These are phyloP conservation scores for Homarus americanus DNA, from an alignment of 1,140 invertebrate species.

Conservation along the genomic window DNA sequence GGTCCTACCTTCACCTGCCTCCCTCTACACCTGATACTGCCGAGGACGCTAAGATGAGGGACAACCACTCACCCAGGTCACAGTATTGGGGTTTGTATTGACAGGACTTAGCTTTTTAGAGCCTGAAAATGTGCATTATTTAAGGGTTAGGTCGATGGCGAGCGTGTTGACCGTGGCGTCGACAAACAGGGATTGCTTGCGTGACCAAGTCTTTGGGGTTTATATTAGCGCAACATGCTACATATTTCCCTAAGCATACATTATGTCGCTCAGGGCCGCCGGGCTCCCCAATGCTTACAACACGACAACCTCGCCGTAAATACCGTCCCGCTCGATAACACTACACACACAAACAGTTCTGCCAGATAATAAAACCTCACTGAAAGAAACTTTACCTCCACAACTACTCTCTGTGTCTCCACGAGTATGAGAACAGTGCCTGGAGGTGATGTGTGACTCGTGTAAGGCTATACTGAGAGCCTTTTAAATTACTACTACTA, in stretches of 20 bases:
- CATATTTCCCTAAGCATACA: constrained; percentile 58
- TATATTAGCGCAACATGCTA: constrained; percentile 67
- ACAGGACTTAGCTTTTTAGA: constrained; percentile 40
- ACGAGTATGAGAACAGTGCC: too few relatives aligned
- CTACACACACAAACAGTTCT: constrained; percentile 9
- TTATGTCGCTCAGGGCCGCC: constrained; percentile 31
- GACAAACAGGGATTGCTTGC: constrained; percentile 59
- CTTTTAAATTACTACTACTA: neutral
- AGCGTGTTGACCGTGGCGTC: constrained; percentile 45
- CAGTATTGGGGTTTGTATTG: constrained; percentile 26
- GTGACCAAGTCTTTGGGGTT: constrained; percentile 57
- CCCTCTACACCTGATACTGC: constrained; percentile 1
- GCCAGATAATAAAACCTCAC: neutral
- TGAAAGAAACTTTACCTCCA: too few relatives aligned
- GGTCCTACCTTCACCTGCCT: constrained; percentile 12
- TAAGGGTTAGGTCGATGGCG: constrained; percentile 36
- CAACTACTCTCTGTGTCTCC: too few relatives aligned
- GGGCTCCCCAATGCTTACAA: neutral
- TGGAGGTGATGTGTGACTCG: too few relatives aligned
- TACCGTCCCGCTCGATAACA: constrained; percentile 17
- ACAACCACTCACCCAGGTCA: neutral
- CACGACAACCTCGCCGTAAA: neutral
- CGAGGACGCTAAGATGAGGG: neutral
- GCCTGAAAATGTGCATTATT: constrained; percentile 56
- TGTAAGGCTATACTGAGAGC: neutral